Evolutionary conservation across 2,888 invertebrate species (phyloP), one percentile per base, ranked within the genome.

Genomic region (Strigamia maritima): DNA sequence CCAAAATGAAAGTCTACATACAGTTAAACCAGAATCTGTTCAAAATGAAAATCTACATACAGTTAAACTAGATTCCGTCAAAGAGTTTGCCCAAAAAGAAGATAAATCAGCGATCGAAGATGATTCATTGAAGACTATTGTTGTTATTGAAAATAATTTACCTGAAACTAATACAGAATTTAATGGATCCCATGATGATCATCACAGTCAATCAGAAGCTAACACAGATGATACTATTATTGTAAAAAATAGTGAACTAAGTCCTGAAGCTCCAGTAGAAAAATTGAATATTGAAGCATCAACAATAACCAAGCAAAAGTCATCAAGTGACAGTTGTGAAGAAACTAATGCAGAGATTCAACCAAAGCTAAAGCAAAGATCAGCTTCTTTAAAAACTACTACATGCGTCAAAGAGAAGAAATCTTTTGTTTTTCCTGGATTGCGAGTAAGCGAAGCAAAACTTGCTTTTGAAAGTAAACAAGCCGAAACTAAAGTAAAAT

Each of bases 371-470:
- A 65, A 65, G 24, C 60, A 12, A 24, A 22, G 60, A 65, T 65
- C 60, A 24, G 24, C 26, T 80, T 80, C 31, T 80, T 80, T 19
- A 31, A 79, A 49, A 81, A 40, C 16, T 81, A 82, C 44, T 38
- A 24, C 60, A 6, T 0, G 65, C 14, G 22, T 75, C 76, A 81
- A 82, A 79, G 81, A 81, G 22, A 81, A 81, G 79, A 81, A 82
- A 79, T 75, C 76, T 24, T 75, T 78, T 16, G 81, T 81, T 70
- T 81, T 82, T 81, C 74, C 79, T 80, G 10, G 79, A 81, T 60
- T 60, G 24, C 94, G 92, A 85, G 94, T 95, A 0, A 93, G 93
- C 78, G 94, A 92, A 84, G 94, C 93, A 82, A 94, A 94, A 83
- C 92, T 92, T 83, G 94, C 93, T 83, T 95, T 94, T 84, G 94